phyloP scores from a whole-genome alignment of 1,140 invertebrate species.

The Thaumetopoea pityocampa region DNA sequence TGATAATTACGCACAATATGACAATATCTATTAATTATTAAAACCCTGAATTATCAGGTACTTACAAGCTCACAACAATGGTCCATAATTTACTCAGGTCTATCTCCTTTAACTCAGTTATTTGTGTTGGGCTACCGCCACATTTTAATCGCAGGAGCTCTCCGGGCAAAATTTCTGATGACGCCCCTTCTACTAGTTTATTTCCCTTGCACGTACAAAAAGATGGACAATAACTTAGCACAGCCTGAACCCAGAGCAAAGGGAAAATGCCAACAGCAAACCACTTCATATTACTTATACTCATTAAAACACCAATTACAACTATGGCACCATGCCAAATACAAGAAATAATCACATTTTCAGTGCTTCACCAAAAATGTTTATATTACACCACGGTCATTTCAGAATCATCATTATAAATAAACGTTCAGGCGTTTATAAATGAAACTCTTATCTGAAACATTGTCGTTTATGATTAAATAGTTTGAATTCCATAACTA shows the following conservation, averaged over 20 bases:
- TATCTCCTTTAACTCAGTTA: constrained; percentile 68
- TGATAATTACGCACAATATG: too few relatives aligned
- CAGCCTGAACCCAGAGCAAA: constrained; percentile 33
- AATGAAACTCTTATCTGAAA: constrained; percentile 26
- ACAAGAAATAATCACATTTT: constrained; percentile 64
- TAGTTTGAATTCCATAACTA: constrained; percentile 32
- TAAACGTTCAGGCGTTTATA: constrained; percentile 18
- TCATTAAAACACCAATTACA: constrained; percentile 44
- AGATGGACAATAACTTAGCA: constrained; percentile 57
- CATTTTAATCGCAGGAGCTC: constrained; percentile 60
- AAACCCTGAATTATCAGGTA: too few relatives aligned
- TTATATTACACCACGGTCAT: constrained; percentile 40
- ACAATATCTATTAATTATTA: too few relatives aligned
- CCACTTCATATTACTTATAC: constrained; percentile 53
- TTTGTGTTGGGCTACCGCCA: constrained; percentile 51
- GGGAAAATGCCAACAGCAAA: constrained; percentile 34
- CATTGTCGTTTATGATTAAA: constrained; percentile 34
- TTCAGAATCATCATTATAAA: constrained; percentile 21
- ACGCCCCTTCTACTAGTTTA: constrained; percentile 38
- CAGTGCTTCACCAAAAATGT: constrained; percentile 56
- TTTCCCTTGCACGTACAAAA: constrained; percentile 60
- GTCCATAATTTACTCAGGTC: constrained; percentile 57
- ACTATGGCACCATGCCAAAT: constrained; percentile 67
- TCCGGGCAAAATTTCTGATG: constrained; percentile 37
- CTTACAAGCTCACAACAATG: constrained; percentile 66